phyloP scores from a whole-genome alignment of 92 coral and sea anemone genomes.

The Zoanthus sociatus region DNA sequence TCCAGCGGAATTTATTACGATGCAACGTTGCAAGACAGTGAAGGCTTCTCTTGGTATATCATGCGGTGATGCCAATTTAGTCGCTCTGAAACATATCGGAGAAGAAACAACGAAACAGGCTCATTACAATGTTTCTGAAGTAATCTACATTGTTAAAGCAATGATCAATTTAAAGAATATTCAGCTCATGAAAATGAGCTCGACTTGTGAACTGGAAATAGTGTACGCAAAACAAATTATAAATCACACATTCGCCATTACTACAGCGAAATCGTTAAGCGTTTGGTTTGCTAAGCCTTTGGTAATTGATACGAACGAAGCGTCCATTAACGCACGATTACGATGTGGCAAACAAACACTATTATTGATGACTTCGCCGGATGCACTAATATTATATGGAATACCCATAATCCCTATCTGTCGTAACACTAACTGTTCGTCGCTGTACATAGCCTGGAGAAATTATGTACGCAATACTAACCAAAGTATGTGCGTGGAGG shows the following conservation, averaged over 20 bases:
- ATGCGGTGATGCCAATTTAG: constrained; percentile 14
- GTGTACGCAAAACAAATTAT: background rate
- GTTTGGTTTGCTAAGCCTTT: constrained; percentile 35
- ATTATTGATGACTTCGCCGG: background rate
- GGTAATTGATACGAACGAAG: too few relatives aligned
- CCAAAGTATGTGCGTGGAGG: constrained; percentile 12
- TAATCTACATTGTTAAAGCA: constrained; percentile 20
- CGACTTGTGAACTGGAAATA: constrained; percentile 15
- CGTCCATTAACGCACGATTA: background rate
- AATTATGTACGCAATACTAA: background rate
- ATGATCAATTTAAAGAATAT: background rate
- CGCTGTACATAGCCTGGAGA: background rate
- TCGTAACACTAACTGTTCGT: background rate
- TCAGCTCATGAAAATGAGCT: background rate
- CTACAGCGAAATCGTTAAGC: background rate
- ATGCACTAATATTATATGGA: constrained; percentile 19
- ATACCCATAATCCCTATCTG: background rate
- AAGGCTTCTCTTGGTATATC: background rate
- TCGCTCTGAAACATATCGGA: background rate
- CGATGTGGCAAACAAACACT: background rate
- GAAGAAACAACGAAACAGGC: background rate
- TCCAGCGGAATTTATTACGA: constrained; percentile 4
- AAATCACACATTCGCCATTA: background rate
- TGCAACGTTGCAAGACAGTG: background rate
- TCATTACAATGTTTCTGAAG: background rate